A percentile compares a stretch with the other conserved stretches of the same genome.
Evolutionary conservation across 2,888 invertebrate genomes (phyloP).

Genomic region (Steinernema hermaphroditum): DNA sequence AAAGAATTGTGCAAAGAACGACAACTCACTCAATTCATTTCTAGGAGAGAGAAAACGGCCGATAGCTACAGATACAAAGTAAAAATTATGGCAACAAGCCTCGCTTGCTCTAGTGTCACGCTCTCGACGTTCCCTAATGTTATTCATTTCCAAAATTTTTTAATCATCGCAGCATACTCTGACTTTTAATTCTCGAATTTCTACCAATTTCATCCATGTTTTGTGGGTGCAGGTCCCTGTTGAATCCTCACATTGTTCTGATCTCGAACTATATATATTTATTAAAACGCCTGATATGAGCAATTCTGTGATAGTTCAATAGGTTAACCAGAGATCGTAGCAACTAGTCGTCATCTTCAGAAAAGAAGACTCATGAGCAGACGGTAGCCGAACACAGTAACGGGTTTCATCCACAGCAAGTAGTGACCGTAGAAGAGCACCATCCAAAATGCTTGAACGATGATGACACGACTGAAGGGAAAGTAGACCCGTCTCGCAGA

Average conservation of each 20-base stretch:
- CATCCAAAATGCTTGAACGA: constrained; percentile 58
- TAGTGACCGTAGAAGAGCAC: constrained; percentile 58
- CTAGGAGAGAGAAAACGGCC: no score
- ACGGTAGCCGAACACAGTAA: constrained; percentile 33
- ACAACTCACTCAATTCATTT: no score
- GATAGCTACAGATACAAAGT: no score
- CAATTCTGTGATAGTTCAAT: not conserved
- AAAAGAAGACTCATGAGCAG: constrained; percentile 6
- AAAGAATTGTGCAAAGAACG: no score
- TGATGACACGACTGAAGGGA: constrained; percentile 35
- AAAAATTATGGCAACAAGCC: no score
- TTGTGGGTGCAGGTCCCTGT: no score
- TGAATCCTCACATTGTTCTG: not conserved
- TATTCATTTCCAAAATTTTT: no score
- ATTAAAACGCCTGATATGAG: not conserved
- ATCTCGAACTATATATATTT: no score
- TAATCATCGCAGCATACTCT: no score
- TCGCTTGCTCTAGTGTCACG: no score
- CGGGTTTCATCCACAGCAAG: constrained; percentile 54
- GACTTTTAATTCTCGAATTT: no score
- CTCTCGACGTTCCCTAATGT: no score
- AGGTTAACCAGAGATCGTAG: constrained; percentile 4
- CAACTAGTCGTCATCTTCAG: not conserved
- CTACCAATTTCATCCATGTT: not conserved
- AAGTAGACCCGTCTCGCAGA: constrained; percentile 41